Conservation (phyloP, 2,113 vertebrate genomes). For the Thalassarche chlororhynchos region DNA sequence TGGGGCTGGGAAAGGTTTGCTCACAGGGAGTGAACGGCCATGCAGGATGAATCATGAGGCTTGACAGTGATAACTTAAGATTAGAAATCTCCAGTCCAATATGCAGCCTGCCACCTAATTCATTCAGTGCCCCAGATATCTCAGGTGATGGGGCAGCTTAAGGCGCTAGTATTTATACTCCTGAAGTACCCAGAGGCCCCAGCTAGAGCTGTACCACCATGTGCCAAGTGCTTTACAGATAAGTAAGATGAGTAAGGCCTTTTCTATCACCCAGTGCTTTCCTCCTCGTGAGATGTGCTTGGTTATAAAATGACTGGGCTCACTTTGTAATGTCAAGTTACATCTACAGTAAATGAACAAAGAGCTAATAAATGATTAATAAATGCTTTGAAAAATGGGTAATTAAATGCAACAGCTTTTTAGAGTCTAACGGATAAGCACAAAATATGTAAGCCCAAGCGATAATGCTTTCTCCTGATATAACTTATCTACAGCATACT, state of each 20-base stretch:
- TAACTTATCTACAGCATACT: slow-evolving; percentile 23
- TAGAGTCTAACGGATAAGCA: not conserved
- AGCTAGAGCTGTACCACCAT: not conserved
- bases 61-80: not conserved
- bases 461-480: slow-evolving; percentile 14
- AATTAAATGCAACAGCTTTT: slow-evolving; percentile 44
- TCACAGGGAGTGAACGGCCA: rapidly evolving
- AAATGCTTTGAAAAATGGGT: slow-evolving; percentile 34
- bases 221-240: not conserved
- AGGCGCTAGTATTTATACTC: not conserved
- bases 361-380: slow-evolving; percentile 41
- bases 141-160: not conserved
- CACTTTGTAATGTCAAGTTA: not conserved
- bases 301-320: not conserved
- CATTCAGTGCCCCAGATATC: not conserved
- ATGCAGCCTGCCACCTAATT: not conserved
- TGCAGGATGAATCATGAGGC: not conserved
- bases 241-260: not conserved
- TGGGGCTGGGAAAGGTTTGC: not conserved
- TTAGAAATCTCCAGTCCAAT: not conserved
- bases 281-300: not conserved
- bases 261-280: not conserved
- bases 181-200: not conserved
- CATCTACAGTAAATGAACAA: not conserved
- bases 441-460: slow-evolving; percentile 24